Conservation (phyloP, 2,113 vertebrate species). For the Paradisaea rubra region DNA sequence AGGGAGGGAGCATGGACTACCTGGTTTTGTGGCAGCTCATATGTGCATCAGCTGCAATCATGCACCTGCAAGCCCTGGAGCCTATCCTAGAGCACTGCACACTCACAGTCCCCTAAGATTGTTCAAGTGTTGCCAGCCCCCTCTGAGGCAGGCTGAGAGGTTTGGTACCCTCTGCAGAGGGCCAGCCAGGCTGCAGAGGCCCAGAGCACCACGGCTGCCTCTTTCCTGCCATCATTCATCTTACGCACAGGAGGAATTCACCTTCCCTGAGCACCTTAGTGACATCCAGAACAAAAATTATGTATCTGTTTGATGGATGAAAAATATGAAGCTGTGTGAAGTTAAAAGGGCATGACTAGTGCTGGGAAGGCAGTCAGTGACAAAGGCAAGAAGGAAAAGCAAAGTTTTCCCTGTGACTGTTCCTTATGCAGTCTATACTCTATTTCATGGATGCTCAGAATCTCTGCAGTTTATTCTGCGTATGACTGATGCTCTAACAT, state of each 20-base stretch:
- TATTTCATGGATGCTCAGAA: not conserved
- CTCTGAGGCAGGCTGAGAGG: not conserved
- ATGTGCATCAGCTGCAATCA: not conserved
- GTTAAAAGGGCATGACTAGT: not conserved
- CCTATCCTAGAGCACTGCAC: not conserved
- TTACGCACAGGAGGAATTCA: accelerated
- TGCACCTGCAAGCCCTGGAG: not conserved
- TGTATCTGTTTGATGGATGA: not conserved
- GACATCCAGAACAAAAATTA: not conserved
- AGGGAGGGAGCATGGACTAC: not conserved
- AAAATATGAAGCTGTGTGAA: not conserved
- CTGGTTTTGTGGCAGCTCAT: not conserved
- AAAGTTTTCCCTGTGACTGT: not conserved
- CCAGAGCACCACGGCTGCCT: accelerated
- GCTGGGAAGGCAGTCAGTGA: not conserved
- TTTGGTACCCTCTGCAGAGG: not conserved
- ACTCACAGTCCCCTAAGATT: not conserved
- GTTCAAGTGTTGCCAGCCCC: not conserved
- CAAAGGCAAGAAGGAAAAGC: not conserved
- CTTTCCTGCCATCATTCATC: not conserved
- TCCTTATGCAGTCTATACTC: not conserved
- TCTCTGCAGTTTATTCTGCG: not conserved
- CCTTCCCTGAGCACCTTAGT: not conserved
- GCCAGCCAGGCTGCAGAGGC: not conserved
- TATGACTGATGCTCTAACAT: not conserved